phyloP scores from a whole-genome alignment of 2,888 invertebrate species.

The Calliopum simillimum region DNA sequence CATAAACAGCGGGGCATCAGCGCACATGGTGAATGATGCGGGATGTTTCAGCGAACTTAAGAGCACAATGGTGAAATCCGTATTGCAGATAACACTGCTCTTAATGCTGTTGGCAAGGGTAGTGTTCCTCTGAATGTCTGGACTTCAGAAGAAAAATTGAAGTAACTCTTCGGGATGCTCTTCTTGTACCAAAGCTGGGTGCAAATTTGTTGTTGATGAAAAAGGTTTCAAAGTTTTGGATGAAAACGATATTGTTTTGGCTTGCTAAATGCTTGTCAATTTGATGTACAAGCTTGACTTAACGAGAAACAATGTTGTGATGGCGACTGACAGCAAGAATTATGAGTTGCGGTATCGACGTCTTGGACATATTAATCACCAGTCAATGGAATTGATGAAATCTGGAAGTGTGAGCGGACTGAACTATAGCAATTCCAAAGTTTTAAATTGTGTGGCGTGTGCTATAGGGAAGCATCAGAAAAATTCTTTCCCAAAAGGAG shows the following conservation, averaged over 20 bases:
- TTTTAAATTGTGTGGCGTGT: constrained; percentile 8
- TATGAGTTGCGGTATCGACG: constrained; percentile 2
- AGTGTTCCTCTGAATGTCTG: no score
- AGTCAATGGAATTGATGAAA: not conserved
- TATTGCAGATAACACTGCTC: no score
- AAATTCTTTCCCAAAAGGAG: not conserved
- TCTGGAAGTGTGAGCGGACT: not conserved
- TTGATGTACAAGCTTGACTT: not conserved
- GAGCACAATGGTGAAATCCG: no score
- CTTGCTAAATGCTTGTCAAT: not conserved
- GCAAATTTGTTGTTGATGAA: no score
- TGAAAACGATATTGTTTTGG: constrained; percentile 1
- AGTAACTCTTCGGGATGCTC: no score
- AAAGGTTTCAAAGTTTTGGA: not conserved
- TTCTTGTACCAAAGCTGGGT: no score
- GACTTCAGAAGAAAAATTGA: no score
- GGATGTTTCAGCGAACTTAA: no score
- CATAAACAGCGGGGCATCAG: no score
- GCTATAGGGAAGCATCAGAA: constrained; percentile 5
- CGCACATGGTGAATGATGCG: no score
- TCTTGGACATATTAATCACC: not conserved
- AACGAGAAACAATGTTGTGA: not conserved
- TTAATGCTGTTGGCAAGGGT: no score
- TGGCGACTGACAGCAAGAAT: not conserved
- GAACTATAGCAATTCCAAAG: not conserved